Conservation (phyloP, 64 coral and sea anemone species). For the Actinia tenebrosa region DNA sequence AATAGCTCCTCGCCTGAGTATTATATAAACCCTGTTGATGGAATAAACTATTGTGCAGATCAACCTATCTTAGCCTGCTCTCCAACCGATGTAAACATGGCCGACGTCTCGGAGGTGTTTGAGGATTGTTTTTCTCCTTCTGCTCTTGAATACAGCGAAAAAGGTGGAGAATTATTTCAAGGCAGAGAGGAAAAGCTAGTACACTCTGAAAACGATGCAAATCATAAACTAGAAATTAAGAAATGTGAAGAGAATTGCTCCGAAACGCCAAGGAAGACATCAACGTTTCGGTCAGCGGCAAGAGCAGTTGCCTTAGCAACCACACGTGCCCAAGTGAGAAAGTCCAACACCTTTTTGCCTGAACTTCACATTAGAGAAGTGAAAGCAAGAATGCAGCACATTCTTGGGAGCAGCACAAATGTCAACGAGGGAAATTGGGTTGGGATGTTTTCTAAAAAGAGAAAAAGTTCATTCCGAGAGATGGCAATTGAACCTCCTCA, state of each 20-base stretch:
- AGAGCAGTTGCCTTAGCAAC: neutral
- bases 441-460: neutral
- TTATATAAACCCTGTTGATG: neutral
- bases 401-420: neutral
- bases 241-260: neutral
- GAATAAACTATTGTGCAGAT: neutral
- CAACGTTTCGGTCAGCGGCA: neutral
- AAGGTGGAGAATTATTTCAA: neutral
- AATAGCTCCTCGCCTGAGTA: neutral
- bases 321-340: neutral
- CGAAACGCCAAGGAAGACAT: neutral
- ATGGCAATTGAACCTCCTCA: slow-evolving; percentile 1
- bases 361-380: neutral
- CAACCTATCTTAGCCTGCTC: neutral
- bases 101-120: neutral
- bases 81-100: neutral
- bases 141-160: neutral
- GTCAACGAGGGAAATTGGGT: neutral
- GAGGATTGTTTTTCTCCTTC: neutral
- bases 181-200: neutral
- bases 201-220: neutral
- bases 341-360: neutral
- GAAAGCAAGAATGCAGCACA: neutral
- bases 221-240: neutral
- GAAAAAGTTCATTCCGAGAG: neutral